These are phyloP conservation scores for Halcyon senegalensis DNA, from an alignment of 2,113 vertebrate species.

Conservation along the genomic window DNA sequence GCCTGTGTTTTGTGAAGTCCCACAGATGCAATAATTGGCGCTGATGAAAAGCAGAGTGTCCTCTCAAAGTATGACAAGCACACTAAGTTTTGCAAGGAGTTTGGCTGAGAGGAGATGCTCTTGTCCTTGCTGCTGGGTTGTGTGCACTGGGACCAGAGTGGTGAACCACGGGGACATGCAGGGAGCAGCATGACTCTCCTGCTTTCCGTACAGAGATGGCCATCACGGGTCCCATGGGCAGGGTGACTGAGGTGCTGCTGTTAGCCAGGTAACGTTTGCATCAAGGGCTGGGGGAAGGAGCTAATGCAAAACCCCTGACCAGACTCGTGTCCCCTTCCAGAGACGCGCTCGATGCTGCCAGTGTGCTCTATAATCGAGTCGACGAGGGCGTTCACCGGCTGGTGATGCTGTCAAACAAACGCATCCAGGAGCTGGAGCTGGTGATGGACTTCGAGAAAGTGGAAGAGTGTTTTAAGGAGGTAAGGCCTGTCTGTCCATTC, in stretches of 20 bases:
- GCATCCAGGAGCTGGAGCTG: slow-evolving; percentile 83
- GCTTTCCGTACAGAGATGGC: neutral
- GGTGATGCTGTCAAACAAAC: slow-evolving; percentile 87
- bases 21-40: neutral
- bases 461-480: slow-evolving; percentile 83
- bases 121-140: neutral
- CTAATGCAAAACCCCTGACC: neutral
- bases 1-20: neutral
- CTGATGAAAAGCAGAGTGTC: neutral
- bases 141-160: neutral
- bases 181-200: neutral
- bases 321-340: slow-evolving; percentile 60
- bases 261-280: neutral
- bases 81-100: neutral
- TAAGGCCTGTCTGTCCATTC: slow-evolving; percentile 45
- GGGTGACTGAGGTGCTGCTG: neutral
- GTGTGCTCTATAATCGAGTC: slow-evolving; percentile 82
- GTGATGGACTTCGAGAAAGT: slow-evolving; percentile 80
- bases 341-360: slow-evolving; percentile 77
- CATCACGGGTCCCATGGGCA: rapidly evolving
- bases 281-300: neutral
- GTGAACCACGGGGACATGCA: neutral
- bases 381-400: slow-evolving; percentile 90
- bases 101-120: neutral
- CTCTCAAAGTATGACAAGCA: neutral